A percentile compares a stretch with the other conserved stretches of the same genome.
phyloP scores from a whole-genome alignment of 2,797 vertebrate species.

The Chloroceryle inda region DNA sequence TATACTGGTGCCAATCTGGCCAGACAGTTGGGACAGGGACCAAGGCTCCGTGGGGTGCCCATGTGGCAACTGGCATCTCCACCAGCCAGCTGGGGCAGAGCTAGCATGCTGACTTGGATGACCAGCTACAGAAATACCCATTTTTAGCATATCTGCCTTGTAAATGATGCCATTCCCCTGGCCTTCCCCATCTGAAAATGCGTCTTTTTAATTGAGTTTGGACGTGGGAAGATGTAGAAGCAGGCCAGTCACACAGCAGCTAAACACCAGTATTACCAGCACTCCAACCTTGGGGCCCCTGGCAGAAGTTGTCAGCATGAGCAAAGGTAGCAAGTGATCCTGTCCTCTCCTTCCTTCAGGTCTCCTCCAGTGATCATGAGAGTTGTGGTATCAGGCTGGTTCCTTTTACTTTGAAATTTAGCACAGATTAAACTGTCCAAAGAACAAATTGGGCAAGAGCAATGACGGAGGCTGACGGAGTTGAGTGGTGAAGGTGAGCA shows the following conservation, averaged over 20 bases:
- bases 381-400: not conserved
- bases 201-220: not conserved
- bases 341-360: not conserved
- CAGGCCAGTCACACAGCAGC: not conserved
- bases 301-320: not conserved
- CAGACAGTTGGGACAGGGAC: not conserved
- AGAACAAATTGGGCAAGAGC: not conserved
- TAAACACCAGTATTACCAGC: not conserved
- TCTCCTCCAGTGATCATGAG: not conserved
- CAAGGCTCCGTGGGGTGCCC: not conserved
- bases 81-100: not conserved
- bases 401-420: not conserved
- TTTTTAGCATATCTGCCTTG: not conserved
- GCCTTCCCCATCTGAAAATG: not conserved
- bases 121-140: not conserved
- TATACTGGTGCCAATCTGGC: not conserved
- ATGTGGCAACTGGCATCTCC: not conserved
- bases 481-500: not conserved
- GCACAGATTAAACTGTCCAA: not conserved
- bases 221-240: not conserved
- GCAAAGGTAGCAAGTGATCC: not conserved
- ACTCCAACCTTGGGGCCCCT: fast-evolving
- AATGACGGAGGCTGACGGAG: not conserved
- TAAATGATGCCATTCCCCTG: not conserved
- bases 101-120: fast-evolving